These are phyloP conservation scores for Zaprionus africanus DNA, from an alignment of 1,140 invertebrate genomes.

Conservation along the genomic window DNA sequence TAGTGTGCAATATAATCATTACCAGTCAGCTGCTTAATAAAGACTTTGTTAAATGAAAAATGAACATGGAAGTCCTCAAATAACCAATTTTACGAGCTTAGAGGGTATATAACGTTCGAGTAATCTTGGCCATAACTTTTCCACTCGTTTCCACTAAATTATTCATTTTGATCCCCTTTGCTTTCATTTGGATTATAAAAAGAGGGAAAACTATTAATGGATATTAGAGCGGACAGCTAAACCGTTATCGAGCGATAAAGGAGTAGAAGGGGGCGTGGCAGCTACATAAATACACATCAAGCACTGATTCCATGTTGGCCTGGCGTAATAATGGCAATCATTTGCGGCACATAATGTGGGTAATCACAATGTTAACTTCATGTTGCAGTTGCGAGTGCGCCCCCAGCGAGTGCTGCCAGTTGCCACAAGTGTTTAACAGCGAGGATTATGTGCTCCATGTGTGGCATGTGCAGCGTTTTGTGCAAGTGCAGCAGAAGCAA, in stretches of 20 bases:
- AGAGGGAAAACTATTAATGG: neutral
- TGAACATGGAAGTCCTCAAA: too few relatives aligned
- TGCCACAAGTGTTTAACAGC: constrained; percentile 40
- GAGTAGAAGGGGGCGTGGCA: neutral
- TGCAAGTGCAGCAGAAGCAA: constrained; percentile 1
- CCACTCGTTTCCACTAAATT: neutral
- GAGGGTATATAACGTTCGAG: too few relatives aligned
- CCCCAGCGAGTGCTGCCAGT: neutral
- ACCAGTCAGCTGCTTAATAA: too few relatives aligned
- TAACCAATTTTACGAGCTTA: too few relatives aligned
- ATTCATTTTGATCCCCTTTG: neutral
- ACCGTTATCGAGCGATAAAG: neutral
- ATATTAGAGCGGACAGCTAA: neutral
- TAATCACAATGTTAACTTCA: constrained; percentile 50
- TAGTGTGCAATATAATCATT: too few relatives aligned
- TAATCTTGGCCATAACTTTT: too few relatives aligned
- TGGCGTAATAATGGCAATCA: constrained; percentile 41
- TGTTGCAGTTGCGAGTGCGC: neutral
- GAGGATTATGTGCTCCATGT: constrained; percentile 44
- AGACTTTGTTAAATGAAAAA: too few relatives aligned
- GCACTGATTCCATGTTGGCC: neutral
- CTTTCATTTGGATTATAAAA: neutral
- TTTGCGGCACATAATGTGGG: constrained; percentile 34
- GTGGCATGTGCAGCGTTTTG: constrained; percentile 7
- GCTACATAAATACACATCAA: constrained; percentile 10